phyloP scores from a whole-genome alignment of 2,888 invertebrate species.

The Heliconius erato region DNA sequence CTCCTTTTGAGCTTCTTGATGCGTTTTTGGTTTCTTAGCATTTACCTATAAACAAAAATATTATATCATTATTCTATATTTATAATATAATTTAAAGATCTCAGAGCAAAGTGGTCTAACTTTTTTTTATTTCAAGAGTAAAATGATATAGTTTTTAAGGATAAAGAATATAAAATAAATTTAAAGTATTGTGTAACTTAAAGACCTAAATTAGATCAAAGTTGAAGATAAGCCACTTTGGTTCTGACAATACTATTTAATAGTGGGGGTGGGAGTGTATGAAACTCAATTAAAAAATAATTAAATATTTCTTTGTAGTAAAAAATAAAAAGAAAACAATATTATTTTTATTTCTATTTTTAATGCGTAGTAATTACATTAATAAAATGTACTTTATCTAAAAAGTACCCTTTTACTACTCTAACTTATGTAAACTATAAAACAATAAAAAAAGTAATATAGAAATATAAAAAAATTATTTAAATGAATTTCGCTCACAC shows the following conservation, averaged over 20 bases:
- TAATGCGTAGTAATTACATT: no score
- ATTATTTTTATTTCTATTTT: no score
- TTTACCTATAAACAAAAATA: slow-evolving; percentile 67
- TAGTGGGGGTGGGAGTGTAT: neutral
- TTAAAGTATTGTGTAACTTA: neutral
- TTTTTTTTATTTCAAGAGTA: neutral
- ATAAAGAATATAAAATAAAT: no score
- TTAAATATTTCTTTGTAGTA: no score
- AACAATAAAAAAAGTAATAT: neutral
- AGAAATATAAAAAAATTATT: neutral
- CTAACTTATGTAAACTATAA: no score
- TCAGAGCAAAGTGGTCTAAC: neutral
- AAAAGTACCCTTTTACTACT: neutral
- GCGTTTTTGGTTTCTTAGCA: slow-evolving; percentile 86
- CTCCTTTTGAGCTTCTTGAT: slow-evolving; percentile 94
- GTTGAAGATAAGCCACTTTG: neutral
- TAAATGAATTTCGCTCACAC: neutral
- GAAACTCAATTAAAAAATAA: neutral
- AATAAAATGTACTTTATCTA: no score
- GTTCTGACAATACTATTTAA: neutral
- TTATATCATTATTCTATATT: neutral
- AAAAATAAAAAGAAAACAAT: no score
- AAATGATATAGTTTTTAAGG: no score
- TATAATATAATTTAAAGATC: neutral
- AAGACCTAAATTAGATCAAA: neutral